These are phyloP conservation scores for Rutilus rutilus DNA, from an alignment of 2,113 vertebrate species.

Conservation along the genomic window DNA sequence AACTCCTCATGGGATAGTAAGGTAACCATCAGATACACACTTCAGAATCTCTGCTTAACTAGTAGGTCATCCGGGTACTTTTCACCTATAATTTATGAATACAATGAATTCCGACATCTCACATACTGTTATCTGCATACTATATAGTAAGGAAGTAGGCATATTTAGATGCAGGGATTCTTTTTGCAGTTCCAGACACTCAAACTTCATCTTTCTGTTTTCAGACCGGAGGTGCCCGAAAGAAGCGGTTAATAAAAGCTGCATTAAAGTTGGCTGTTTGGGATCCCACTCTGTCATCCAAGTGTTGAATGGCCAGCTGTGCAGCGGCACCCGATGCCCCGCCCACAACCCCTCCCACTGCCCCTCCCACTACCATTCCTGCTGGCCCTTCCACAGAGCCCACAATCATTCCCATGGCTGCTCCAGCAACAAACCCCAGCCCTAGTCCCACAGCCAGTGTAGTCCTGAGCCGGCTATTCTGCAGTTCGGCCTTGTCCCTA, in stretches of 20 bases:
- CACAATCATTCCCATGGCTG: constrained; percentile 66
- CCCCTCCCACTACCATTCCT: constrained; percentile 70
- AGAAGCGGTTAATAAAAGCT: constrained; percentile 76
- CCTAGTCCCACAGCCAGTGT: constrained; percentile 71
- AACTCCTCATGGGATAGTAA: too few species aligned
- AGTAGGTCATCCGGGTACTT: not conserved
- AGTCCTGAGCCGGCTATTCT: constrained; percentile 73
- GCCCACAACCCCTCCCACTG: constrained; percentile 71
- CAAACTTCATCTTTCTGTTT: not conserved
- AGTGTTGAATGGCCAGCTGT: constrained; percentile 72
- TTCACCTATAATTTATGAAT: not conserved
- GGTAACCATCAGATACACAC: not conserved
- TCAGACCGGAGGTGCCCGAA: constrained; percentile 57
- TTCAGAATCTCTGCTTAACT: too few species aligned
- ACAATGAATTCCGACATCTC: not conserved
- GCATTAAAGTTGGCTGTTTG: constrained; percentile 72
- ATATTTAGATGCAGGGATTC: too few species aligned
- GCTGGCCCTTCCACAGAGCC: constrained; percentile 71
- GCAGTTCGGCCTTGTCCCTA: constrained; percentile 67
- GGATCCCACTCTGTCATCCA: constrained; percentile 69
- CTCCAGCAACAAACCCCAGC: constrained; percentile 66
- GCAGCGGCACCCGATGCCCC: constrained; percentile 72
- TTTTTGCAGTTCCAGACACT: not conserved
- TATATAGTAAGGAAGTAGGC: not conserved
- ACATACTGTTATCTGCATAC: not conserved